A percentile compares a stretch with the other conserved stretches of the same genome.
phyloP scores from a whole-genome alignment of 2,797 vertebrate species.

The Adelosebastes latens region DNA sequence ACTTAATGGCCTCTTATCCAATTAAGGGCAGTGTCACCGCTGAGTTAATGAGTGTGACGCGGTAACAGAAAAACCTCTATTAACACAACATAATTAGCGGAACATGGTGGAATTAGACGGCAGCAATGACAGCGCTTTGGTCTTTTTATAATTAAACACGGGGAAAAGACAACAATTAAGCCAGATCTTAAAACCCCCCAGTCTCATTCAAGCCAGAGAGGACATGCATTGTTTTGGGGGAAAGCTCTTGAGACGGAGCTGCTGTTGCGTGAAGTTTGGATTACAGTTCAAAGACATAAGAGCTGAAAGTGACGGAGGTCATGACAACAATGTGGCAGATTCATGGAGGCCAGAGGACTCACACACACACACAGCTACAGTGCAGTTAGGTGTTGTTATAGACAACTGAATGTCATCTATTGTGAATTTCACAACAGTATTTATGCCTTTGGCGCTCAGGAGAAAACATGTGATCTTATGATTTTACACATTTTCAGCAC shows the following conservation, averaged over 20 bases:
- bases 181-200: slow-evolving; percentile 64
- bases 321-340: slow-evolving; percentile 19
- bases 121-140: slow-evolving; percentile 64
- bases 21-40: slow-evolving; percentile 78
- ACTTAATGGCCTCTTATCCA: slow-evolving; percentile 73
- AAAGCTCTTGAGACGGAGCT: slow-evolving; percentile 66
- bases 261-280: slow-evolving; percentile 56
- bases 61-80: slow-evolving; percentile 69
- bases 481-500: neutral
- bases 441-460: neutral
- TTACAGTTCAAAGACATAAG: slow-evolving; percentile 64
- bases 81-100: slow-evolving; percentile 76
- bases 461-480: slow-evolving; percentile 8
- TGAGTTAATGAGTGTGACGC: slow-evolving; percentile 77
- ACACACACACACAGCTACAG: neutral
- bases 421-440: neutral
- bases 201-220: slow-evolving; percentile 62
- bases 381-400: neutral
- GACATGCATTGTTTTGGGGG: slow-evolving; percentile 70
- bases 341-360: neutral
- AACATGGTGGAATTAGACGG: slow-evolving; percentile 74
- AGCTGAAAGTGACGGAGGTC: slow-evolving; percentile 70
- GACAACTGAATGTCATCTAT: neutral
- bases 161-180: slow-evolving; percentile 78
- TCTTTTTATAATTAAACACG: slow-evolving; percentile 73